Evolutionary conservation across 2,113 vertebrate genomes (phyloP).

Genomic region (Bolborhynchus lineola): DNA sequence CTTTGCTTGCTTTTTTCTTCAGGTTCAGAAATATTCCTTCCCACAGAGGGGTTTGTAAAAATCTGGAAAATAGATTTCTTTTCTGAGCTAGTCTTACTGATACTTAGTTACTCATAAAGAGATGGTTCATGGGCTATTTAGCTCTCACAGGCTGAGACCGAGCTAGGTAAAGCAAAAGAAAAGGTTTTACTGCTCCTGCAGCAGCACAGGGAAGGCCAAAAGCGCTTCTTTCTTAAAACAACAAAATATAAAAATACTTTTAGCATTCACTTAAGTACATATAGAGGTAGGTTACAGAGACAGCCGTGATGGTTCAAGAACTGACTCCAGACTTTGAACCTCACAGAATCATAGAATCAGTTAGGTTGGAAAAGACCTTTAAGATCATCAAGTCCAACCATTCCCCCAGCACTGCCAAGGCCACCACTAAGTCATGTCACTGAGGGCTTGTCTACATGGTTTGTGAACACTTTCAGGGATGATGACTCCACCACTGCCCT

Average conservation of each 20-base stretch:
- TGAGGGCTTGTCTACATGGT: neutral
- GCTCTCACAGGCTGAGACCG: neutral
- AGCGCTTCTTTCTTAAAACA: neutral
- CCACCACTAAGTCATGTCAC: neutral
- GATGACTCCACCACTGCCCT: neutral
- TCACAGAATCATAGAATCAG: neutral
- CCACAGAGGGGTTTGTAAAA: neutral
- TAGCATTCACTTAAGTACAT: neutral
- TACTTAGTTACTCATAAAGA: neutral
- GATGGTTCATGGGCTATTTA: neutral
- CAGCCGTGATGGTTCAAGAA: neutral
- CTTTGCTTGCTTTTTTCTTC: neutral
- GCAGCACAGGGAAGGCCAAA: neutral
- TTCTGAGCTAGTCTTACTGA: neutral
- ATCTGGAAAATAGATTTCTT: neutral
- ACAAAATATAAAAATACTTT: neutral
- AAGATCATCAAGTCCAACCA: neutral
- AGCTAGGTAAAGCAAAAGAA: neutral
- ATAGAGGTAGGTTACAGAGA: neutral
- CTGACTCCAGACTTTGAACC: neutral
- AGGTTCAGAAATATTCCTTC: neutral
- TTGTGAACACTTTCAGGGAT: neutral
- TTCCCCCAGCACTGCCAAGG: neutral
- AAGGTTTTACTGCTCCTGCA: neutral
- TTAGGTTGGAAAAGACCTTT: neutral